Evolutionary conservation across 2,888 invertebrate species (phyloP).

Genomic region (Macrophya alboannulata): DNA sequence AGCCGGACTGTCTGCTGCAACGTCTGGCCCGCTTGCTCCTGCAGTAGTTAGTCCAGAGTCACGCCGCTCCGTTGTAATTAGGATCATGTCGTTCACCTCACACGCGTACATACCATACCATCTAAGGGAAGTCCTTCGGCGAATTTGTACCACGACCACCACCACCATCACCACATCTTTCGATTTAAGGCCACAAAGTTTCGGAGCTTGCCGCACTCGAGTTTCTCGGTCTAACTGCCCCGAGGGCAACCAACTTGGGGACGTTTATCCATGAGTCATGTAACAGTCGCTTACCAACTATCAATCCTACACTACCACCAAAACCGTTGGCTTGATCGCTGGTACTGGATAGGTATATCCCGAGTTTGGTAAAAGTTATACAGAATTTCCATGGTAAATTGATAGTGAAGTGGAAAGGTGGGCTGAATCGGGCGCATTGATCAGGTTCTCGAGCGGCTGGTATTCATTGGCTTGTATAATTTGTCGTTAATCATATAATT

Average conservation of each 20-base stretch:
- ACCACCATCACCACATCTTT: constrained; percentile 19
- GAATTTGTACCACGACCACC: constrained; percentile 10
- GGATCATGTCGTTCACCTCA: constrained; percentile 62
- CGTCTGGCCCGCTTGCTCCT: constrained; percentile 47
- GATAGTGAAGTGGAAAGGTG: not conserved
- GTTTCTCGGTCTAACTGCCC: constrained; percentile 58
- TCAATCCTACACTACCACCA: constrained; percentile 59
- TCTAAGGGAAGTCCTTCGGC: constrained; percentile 13
- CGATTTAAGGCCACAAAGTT: constrained; percentile 54
- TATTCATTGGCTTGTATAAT: not conserved
- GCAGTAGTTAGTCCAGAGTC: constrained; percentile 62
- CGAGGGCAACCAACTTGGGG: constrained; percentile 47
- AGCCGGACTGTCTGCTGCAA: constrained; percentile 30
- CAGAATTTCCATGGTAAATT: constrained; percentile 1
- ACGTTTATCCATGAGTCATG: constrained; percentile 68
- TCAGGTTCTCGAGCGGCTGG: not conserved
- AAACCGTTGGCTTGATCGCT: constrained; percentile 21
- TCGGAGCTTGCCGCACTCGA: constrained; percentile 28
- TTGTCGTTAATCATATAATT: not conserved
- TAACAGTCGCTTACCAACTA: constrained; percentile 60
- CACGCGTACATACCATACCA: constrained; percentile 58
- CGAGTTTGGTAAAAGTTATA: constrained; percentile 36
- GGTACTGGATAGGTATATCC: not conserved
- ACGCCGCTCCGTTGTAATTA: constrained; percentile 69
- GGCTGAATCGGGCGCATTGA: not conserved